Percentiles rank a stretch among this genome's conserved stretches.
Conservation (phyloP, 2,113 vertebrate genomes). For the Bothrops jararaca region DNA sequence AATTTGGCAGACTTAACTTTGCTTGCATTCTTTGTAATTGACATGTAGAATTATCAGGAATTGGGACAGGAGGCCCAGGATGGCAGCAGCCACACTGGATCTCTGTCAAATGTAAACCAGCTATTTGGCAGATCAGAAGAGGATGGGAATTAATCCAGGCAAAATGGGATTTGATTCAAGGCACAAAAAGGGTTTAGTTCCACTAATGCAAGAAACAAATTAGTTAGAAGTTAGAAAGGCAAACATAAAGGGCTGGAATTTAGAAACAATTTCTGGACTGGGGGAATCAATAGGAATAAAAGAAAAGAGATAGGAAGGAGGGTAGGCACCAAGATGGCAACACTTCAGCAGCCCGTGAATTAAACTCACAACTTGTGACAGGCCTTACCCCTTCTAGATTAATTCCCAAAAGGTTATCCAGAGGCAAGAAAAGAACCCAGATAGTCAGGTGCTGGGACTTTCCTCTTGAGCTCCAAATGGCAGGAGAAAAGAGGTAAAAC, state of each 20-base stretch:
- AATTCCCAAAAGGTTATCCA: background rate
- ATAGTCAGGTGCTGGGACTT: background rate
- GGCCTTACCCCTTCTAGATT: background rate
- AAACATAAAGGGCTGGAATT: background rate
- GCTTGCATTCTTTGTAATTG: conserved; percentile 33
- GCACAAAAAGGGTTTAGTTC: background rate
- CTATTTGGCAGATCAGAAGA: background rate
- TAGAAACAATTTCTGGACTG: background rate
- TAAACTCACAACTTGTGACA: background rate
- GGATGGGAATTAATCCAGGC: background rate
- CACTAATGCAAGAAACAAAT: background rate
- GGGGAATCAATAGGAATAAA: background rate
- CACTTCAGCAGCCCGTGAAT: background rate
- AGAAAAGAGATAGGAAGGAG: too few species aligned
- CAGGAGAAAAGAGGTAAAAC: background rate
- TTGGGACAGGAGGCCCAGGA: background rate
- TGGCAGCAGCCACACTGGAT: background rate
- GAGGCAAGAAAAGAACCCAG: background rate
- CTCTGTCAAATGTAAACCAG: background rate
- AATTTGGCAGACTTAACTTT: conserved; percentile 63
- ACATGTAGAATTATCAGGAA: conserved; percentile 20
- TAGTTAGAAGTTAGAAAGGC: background rate
- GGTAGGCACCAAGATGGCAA: background rate
- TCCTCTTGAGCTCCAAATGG: background rate
- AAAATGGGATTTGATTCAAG: background rate